Base-by-base conservation (phyloP, 2,888 invertebrate species). In the Andrena praecox region DNA sequence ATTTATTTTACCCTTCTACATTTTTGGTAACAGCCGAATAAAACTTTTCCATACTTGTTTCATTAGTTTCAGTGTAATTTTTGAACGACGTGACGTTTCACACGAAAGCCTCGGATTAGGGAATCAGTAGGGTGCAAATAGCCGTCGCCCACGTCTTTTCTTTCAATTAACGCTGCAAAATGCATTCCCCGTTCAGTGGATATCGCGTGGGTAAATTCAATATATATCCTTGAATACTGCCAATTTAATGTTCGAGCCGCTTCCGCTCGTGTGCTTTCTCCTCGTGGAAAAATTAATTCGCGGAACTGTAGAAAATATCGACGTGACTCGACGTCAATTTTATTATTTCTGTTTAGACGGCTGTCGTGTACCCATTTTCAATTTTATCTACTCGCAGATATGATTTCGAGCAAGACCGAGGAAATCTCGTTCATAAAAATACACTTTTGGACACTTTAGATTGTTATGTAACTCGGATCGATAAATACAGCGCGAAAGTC, bases 151-250 rank as follows among this genome's bases (percentile, higher is more conserved):
- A n/a, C 54, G 42, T 42, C 29, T 24, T 33, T 56, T 20, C 24
- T 56, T 74, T 24, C 48, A 59, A 67, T 67, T 74, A 67, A 35
- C 31, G 29, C 12, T 20, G 29, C 42, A 31, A 74, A 67, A 54
- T 29, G 48, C 59, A 56, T 16, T 54, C 20, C 16, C 35, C 56
- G 35, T 42, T 56, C 27, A 56, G 35, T 16, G 56, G 1, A 16
- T 29, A 20, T 42, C 69, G 56, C 69, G 69, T 59, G 56, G 27
- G 35, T 27, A 56, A 35, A 42, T 59, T 69, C 69, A 42, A 59
- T 69, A 69, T 69, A 69, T 56, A 33, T 33, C 69, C 42, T 69
- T 69, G 56, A 69, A 69, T 69, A 35, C 6, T 42, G 69, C 56
- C 69, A 69, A 69, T 69, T 69, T 42, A n/a, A 69, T 27, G n/a